Evolutionary conservation across 2,888 invertebrate genomes (phyloP), one percentile per base, ranked within the genome.

Genomic region (Neoscelio sp.): DNA sequence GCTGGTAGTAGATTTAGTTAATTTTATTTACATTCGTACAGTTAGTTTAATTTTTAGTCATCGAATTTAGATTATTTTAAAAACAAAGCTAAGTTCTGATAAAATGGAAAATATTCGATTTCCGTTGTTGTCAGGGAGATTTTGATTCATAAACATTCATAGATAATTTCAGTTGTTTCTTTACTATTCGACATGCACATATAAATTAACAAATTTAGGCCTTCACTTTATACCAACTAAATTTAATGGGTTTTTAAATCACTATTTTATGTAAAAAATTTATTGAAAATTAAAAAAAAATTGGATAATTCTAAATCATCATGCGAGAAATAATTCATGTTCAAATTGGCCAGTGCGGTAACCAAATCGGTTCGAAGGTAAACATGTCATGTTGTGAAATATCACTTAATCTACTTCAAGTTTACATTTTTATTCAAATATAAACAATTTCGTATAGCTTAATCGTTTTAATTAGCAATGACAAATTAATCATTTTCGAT

Each of bases 301-400:
- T 2, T 15, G 26, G n/a, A 48, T 48, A 73, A 56, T 10, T 17
- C 20, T 23, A 12, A 56, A 44, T 10, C 7, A 62, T 52, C 92
- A 95, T 95, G 95, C 93, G 95, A 90, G 95, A 96, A 92, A 95
- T 96, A 85, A 94, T 95, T 68, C 95, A 95, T 87, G 92, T 95
- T 85, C 95, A 95, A 90, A 94, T 94, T 75, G 97, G 97, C 60
- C 97, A 97, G 90, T 97, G 97, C 90, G 97, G 97, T 80, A 97
- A 97, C 90, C 95, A 95, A 91, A 95, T 96, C 88, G 95, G 96
- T 76, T 92, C 92, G 42, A 93, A 93, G 93, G 95, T 95, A 89
- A 91, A 80, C 70, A 30, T 23, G n/a, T 18, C 20, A 38, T 20
- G 42, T 26, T 20, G 2, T 8, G n/a, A 3, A 17, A 23, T 38